Evolutionary conservation across 2,888 invertebrate species (phyloP).

Genomic region (Caenorhabditis angaria): DNA sequence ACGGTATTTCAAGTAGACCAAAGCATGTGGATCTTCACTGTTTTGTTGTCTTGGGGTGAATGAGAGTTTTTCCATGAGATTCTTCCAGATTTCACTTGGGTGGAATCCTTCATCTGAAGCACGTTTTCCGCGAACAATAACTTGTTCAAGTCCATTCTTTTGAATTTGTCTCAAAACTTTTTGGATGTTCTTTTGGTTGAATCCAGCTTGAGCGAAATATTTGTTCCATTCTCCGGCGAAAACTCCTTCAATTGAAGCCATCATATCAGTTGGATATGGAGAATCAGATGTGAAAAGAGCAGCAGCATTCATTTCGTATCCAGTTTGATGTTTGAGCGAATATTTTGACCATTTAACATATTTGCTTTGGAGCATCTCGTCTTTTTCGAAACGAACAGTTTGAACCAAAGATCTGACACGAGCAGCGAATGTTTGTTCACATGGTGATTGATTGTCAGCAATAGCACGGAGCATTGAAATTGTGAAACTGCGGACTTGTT

Average conservation of each 20-base stretch:
- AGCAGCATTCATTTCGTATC: slow-evolving; percentile 49
- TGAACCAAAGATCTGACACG: slow-evolving; percentile 46
- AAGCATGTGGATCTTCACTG: slow-evolving; percentile 45
- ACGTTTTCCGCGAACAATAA: slow-evolving; percentile 55
- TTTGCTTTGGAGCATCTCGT: slow-evolving; percentile 34
- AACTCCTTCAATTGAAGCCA: slow-evolving; percentile 55
- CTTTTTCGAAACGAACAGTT: slow-evolving; percentile 49
- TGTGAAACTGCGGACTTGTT: slow-evolving; percentile 62
- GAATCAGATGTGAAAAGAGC: slow-evolving; percentile 60
- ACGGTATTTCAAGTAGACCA: slow-evolving; percentile 55
- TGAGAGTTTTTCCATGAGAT: slow-evolving; percentile 43
- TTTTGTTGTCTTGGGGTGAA: slow-evolving; percentile 45
- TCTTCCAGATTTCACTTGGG: slow-evolving; percentile 45
- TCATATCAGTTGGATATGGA: slow-evolving; percentile 57
- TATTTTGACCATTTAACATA: slow-evolving; percentile 51
- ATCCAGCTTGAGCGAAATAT: slow-evolving; percentile 50
- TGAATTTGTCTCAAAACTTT: slow-evolving; percentile 43
- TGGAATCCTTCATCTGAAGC: slow-evolving; percentile 40
- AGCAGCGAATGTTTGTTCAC: slow-evolving; percentile 48
- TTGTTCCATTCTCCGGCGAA: slow-evolving; percentile 59
- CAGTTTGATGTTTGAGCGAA: slow-evolving; percentile 43
- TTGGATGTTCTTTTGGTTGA: slow-evolving; percentile 53
- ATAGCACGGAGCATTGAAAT: slow-evolving; percentile 53
- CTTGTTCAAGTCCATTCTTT: slow-evolving; percentile 48
- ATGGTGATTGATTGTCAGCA: slow-evolving; percentile 56